Evolutionary conservation across 92 coral and sea anemone genomes (phyloP).

Genomic region (Zoanthus gigantus): DNA sequence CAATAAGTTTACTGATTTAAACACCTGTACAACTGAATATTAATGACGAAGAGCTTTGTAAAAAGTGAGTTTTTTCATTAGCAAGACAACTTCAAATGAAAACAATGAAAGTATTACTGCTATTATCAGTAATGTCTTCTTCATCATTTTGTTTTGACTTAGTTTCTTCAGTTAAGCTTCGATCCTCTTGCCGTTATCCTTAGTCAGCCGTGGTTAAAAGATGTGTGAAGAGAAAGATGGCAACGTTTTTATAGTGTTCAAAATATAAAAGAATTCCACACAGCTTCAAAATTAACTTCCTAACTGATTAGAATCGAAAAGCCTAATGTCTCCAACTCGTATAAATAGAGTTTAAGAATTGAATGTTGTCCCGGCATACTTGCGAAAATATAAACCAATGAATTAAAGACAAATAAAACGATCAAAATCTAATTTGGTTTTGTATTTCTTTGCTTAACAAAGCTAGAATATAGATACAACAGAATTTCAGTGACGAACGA

Average conservation of each 20-base stretch:
- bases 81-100: not conserved
- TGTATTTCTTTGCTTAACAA: not conserved
- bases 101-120: not conserved
- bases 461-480: not conserved
- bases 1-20: not conserved
- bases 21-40: not conserved
- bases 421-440: not conserved
- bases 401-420: not conserved
- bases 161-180: not conserved
- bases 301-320: not conserved
- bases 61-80: not conserved
- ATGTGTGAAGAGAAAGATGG: not conserved
- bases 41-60: not conserved
- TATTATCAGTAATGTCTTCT: not conserved
- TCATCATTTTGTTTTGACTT: not conserved
- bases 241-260: not conserved
- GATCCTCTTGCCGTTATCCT: not conserved
- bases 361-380: too few relatives aligned
- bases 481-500: not conserved
- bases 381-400: not conserved
- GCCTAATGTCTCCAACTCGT: not conserved
- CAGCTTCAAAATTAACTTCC: not conserved
- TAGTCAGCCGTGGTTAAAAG: not conserved
- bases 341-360: not conserved
- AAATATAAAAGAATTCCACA: too few relatives aligned